Percentiles rank a stretch among this genome's conserved stretches.
Evolutionary conservation across 2,888 invertebrate genomes (phyloP).

Genomic region (Euspilapteryx auroguttella): DNA sequence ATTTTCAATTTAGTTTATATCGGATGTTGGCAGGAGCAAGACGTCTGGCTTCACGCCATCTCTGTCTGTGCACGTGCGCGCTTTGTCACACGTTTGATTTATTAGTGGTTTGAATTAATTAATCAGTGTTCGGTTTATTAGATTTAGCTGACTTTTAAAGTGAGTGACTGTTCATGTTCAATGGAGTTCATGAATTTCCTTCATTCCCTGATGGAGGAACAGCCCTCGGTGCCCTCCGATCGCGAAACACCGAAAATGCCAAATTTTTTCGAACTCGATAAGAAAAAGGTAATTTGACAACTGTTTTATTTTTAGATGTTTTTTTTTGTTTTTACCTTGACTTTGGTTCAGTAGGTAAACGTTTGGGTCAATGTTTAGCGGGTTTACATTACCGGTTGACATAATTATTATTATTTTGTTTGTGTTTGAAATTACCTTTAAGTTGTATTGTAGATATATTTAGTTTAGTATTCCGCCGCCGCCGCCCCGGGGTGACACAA

Average conservation of each 20-base stretch:
- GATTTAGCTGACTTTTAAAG: slow-evolving; percentile 1
- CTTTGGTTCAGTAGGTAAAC: too few relatives aligned
- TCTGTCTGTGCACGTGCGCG: slow-evolving; percentile 31
- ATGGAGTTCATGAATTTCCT: slow-evolving; percentile 51
- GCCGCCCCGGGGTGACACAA: too few relatives aligned
- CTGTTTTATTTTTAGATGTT: neutral
- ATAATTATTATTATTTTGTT: too few relatives aligned
- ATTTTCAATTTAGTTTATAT: slow-evolving; percentile 61
- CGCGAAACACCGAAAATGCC: slow-evolving; percentile 32
- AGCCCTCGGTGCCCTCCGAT: slow-evolving; percentile 23
- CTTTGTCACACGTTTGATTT: slow-evolving; percentile 18
- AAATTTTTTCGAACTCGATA: slow-evolving; percentile 49
- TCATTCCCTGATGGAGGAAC: slow-evolving; percentile 37
- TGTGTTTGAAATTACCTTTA: too few relatives aligned
- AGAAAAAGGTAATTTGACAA: slow-evolving; percentile 42
- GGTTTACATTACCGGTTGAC: too few relatives aligned
- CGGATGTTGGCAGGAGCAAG: slow-evolving; percentile 51
- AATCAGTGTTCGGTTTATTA: slow-evolving; percentile 13
- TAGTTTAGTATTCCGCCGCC: too few relatives aligned
- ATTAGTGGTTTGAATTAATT: slow-evolving; percentile 15
- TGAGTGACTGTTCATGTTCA: slow-evolving; percentile 11
- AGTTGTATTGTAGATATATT: too few relatives aligned
- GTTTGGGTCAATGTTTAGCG: too few relatives aligned
- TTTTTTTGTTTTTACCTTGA: neutral
- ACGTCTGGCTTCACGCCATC: slow-evolving; percentile 46